phyloP scores from a whole-genome alignment of 2,113 vertebrate species.

The Neoarius graeffei region DNA sequence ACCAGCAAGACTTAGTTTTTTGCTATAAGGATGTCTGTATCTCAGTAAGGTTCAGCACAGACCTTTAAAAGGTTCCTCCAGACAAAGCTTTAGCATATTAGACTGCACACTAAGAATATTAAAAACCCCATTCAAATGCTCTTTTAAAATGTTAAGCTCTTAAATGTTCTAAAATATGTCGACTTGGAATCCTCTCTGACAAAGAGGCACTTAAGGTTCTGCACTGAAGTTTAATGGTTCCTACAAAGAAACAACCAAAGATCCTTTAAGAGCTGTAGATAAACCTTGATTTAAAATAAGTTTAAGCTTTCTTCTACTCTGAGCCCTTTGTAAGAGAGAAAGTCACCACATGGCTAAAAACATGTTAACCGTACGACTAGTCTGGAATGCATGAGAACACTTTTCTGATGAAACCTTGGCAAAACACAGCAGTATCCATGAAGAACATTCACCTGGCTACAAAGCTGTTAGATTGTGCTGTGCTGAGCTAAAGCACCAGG shows the following conservation, averaged over 20 bases:
- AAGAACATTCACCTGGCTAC: constrained; percentile 5
- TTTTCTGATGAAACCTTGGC: constrained; percentile 18
- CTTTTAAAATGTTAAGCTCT: background rate
- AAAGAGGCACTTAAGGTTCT: background rate
- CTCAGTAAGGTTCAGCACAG: background rate
- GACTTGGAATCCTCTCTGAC: background rate
- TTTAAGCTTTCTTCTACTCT: background rate
- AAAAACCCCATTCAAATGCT: background rate
- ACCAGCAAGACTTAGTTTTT: too few species aligned
- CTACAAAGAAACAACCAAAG: background rate
- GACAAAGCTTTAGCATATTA: background rate
- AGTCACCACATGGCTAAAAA: background rate
- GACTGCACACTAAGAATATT: background rate
- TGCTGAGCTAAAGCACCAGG: background rate
- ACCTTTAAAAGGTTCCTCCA: background rate
- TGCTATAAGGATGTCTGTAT: too few species aligned
- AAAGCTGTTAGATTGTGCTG: background rate
- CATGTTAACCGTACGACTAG: too few species aligned
- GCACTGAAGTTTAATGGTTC: background rate
- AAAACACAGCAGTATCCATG: constrained; percentile 17
- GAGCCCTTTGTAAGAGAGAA: background rate
- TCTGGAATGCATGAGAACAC: constrained; percentile 17
- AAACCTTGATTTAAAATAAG: too few species aligned
- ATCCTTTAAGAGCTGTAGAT: background rate
- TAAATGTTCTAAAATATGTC: background rate